Evolutionary conservation across 2,113 vertebrate species (phyloP).

Genomic region (Galbula dea): DNA sequence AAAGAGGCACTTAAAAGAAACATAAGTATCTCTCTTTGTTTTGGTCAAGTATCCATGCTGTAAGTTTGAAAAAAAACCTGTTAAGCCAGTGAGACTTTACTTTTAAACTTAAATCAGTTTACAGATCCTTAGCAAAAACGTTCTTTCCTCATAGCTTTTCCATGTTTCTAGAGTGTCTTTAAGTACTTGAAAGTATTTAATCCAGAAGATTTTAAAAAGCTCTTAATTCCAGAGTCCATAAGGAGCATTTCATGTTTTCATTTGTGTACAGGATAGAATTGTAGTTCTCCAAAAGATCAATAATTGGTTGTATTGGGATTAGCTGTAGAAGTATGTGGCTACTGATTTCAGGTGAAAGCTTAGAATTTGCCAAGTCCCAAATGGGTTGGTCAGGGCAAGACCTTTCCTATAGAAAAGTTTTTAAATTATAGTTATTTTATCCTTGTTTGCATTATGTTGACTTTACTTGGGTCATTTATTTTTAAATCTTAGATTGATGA

Average conservation of each 20-base stretch:
- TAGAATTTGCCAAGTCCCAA: background rate
- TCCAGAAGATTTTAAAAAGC: background rate
- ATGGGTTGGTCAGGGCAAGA: background rate
- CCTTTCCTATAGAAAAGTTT: background rate
- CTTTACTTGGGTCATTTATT: background rate
- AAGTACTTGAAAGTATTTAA: background rate
- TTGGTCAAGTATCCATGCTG: background rate
- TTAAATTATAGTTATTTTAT: background rate
- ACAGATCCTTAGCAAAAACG: background rate
- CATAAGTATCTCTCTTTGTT: accelerated
- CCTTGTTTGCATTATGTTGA: background rate
- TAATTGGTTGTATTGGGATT: background rate
- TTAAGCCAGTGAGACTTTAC: background rate
- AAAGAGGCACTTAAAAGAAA: background rate
- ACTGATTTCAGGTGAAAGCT: background rate
- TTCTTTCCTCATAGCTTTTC: background rate
- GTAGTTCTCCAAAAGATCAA: background rate
- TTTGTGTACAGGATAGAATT: background rate
- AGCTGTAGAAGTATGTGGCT: background rate
- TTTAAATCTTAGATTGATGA: slow-evolving; percentile 86
- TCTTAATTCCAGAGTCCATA: background rate
- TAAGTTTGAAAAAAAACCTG: background rate
- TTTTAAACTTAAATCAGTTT: background rate
- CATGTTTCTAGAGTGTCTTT: background rate
- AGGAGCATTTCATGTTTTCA: background rate